Evolutionary conservation across 2,113 vertebrate genomes (phyloP).

Genomic region (Chrysemys picta): DNA sequence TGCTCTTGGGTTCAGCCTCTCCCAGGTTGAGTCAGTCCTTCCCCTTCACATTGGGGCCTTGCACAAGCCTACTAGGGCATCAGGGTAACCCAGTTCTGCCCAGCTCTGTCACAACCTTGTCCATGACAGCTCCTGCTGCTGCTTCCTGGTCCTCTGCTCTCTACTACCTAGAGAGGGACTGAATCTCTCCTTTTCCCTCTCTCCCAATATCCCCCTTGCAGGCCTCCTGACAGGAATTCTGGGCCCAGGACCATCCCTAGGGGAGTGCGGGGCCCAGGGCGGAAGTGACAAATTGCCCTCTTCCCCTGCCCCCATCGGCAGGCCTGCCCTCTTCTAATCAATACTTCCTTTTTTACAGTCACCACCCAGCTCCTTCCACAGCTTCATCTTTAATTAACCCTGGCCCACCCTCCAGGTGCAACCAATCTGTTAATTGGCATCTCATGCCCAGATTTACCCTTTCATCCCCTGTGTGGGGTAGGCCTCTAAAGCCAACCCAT

Average conservation of each 20-base stretch:
- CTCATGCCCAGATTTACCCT: not conserved
- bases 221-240: no score
- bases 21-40: not conserved
- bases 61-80: no score
- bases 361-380: not conserved
- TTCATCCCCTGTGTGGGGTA: not conserved
- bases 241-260: no score
- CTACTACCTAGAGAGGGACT: not conserved
- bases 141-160: not conserved
- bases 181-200: not conserved
- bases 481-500: not conserved
- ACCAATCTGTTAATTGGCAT: not conserved
- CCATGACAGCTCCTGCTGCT: not conserved
- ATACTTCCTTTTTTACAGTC: not conserved
- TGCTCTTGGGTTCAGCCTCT: not conserved
- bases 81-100: not conserved
- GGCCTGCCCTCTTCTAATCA: not conserved
- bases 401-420: not conserved
- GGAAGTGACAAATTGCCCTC: no score
- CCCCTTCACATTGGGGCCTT: no score
- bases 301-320: no score
- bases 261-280: no score
- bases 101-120: not conserved
- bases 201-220: not conserved
- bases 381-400: not conserved